Conservation (phyloP, 2,113 vertebrate species). For the Colistium nudipinnis region DNA sequence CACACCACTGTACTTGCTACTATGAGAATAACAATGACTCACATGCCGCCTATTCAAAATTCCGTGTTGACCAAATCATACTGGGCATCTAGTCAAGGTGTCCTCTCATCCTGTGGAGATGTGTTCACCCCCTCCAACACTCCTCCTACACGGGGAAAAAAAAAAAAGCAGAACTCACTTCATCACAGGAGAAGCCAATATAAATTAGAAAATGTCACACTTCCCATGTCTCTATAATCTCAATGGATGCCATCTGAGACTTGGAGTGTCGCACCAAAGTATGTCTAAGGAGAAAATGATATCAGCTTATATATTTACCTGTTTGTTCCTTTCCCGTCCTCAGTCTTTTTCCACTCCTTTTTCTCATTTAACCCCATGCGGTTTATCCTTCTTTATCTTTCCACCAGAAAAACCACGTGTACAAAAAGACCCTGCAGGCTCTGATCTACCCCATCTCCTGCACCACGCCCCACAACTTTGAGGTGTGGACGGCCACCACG, state of each 20-base stretch:
- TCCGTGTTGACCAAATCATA: constrained; percentile 21
- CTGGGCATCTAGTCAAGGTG: constrained; percentile 35
- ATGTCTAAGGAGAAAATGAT: too few relatives aligned
- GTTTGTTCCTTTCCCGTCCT: neutral
- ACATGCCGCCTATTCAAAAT: neutral
- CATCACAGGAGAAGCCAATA: neutral
- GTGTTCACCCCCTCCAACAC: constrained; percentile 51
- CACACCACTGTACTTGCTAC: neutral
- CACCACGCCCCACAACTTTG: constrained; percentile 96
- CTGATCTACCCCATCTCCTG: constrained; percentile 99
- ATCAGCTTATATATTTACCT: neutral
- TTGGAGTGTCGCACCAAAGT: too few relatives aligned
- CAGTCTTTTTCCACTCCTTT: neutral
- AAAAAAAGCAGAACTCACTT: constrained; percentile 24
- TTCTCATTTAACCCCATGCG: neutral
- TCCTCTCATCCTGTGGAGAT: constrained; percentile 33
- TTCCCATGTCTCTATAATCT: neutral
- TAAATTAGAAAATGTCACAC: neutral
- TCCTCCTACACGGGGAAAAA: constrained; percentile 34
- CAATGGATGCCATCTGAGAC: rapidly evolving
- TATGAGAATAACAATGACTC: neutral
- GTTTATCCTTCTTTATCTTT: neutral
- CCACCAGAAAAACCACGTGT: constrained; percentile 92
- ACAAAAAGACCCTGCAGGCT: constrained; percentile 96
- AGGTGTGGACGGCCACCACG: constrained; percentile 96